A percentile compares a stretch with the other conserved stretches of the same genome.
Conservation (phyloP, 2,797 vertebrate genomes). For the Poeciliopsis turneri region DNA sequence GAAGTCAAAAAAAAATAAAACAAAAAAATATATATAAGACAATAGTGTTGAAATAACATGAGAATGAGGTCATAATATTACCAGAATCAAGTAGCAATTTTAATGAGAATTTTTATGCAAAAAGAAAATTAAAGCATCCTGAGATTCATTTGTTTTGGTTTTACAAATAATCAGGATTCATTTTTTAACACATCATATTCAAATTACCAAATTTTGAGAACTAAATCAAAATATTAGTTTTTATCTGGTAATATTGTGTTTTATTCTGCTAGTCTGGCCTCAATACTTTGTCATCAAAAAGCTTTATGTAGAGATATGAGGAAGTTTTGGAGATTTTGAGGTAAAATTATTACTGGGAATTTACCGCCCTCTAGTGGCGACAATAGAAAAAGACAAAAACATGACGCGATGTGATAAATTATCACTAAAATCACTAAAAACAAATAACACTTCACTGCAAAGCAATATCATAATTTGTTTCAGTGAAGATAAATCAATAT, state of each 20-base stretch:
- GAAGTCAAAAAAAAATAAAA: too few species aligned
- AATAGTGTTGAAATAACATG: too few species aligned
- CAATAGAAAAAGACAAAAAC: too few species aligned
- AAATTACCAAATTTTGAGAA: neutral
- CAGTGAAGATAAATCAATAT: neutral
- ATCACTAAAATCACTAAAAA: neutral
- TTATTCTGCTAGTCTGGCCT: neutral
- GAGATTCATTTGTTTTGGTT: neutral
- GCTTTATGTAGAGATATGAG: neutral
- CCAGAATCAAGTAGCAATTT: too few species aligned
- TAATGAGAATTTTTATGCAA: too few species aligned
- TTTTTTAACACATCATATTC: neutral
- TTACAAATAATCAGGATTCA: neutral
- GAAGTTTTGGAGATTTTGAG: neutral
- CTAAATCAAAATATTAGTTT: neutral
- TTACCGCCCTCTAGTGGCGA: conserved; percentile 85
- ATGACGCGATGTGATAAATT: neutral
- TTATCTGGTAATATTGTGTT: neutral
- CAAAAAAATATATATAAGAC: too few species aligned
- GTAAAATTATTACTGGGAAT: neutral
- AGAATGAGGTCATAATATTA: too few species aligned
- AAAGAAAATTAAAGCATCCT: too few species aligned
- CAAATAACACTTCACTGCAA: too few species aligned
- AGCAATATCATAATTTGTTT: neutral
- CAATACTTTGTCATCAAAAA: neutral